Conservation (phyloP, 2,113 vertebrate genomes). For the Cryptomyrus ogoouensis region DNA sequence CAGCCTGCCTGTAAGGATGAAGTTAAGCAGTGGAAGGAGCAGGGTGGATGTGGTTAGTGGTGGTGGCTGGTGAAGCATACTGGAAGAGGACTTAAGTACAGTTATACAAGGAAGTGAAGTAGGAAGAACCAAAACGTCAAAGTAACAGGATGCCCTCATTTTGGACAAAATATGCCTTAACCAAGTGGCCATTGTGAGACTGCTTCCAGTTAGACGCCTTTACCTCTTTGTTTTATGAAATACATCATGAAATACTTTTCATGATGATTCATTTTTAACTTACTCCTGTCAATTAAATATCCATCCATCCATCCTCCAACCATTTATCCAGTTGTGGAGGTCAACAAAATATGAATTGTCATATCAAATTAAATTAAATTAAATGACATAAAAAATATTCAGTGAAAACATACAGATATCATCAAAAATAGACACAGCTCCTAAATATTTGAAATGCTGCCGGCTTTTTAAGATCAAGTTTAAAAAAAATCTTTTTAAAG, state of each 20-base stretch:
- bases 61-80: not conserved
- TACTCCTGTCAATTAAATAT: not conserved
- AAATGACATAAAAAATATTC: not conserved
- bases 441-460: not conserved
- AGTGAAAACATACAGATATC: not conserved
- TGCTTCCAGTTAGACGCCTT: not conserved
- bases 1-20: not conserved
- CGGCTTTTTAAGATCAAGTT: not conserved
- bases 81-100: not conserved
- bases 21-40: not conserved
- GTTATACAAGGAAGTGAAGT: not conserved
- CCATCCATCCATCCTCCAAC: not conserved
- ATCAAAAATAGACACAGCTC: not conserved
- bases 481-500: not conserved
- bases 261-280: not conserved
- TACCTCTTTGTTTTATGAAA: not conserved
- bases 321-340: not conserved
- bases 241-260: not conserved
- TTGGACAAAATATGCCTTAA: not conserved
- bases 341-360: not conserved
- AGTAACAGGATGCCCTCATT: not conserved
- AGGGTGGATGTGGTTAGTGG: not conserved
- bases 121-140: not conserved
- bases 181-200: not conserved
- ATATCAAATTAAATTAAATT: not conserved